These are phyloP conservation scores for Periophthalmus magnuspinnatus DNA, from an alignment of 2,797 vertebrate species.

Conservation along the genomic window DNA sequence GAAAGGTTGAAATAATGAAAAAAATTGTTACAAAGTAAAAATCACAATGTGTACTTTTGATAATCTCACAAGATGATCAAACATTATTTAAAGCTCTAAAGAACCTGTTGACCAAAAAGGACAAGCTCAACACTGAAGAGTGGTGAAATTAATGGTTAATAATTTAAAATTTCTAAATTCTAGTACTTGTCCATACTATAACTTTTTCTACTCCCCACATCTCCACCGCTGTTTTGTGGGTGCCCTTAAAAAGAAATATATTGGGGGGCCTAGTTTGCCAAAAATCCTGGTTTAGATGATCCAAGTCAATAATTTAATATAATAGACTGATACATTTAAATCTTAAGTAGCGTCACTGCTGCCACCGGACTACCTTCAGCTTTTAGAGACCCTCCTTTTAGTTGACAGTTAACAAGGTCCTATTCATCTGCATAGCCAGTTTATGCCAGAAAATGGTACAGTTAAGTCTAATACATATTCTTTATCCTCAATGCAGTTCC, in stretches of 20 bases:
- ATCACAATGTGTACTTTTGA: not conserved
- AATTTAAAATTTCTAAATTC: too few relatives aligned
- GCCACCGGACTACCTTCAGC: not conserved
- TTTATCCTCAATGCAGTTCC: conserved; percentile 39
- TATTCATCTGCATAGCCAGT: too few relatives aligned
- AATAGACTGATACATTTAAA: too few relatives aligned
- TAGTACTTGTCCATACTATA: too few relatives aligned
- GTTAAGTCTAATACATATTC: conserved; percentile 27
- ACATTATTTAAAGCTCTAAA: not conserved
- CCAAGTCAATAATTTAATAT: too few relatives aligned
- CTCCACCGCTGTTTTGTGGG: too few relatives aligned
- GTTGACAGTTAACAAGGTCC: not conserved
- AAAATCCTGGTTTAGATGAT: too few relatives aligned
- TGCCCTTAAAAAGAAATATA: too few relatives aligned
- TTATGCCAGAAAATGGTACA: not conserved
- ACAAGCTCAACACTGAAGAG: not conserved
- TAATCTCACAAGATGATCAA: not conserved
- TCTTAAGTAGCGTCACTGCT: too few relatives aligned
- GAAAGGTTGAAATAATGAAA: not conserved
- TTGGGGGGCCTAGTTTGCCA: too few relatives aligned
- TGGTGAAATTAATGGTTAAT: too few relatives aligned
- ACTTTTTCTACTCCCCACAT: too few relatives aligned
- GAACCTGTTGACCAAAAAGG: not conserved
- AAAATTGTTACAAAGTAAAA: not conserved
- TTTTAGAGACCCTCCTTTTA: not conserved